Base-by-base conservation (phyloP, 2,113 vertebrate genomes). In the Pomatostomus ruficeps region DNA sequence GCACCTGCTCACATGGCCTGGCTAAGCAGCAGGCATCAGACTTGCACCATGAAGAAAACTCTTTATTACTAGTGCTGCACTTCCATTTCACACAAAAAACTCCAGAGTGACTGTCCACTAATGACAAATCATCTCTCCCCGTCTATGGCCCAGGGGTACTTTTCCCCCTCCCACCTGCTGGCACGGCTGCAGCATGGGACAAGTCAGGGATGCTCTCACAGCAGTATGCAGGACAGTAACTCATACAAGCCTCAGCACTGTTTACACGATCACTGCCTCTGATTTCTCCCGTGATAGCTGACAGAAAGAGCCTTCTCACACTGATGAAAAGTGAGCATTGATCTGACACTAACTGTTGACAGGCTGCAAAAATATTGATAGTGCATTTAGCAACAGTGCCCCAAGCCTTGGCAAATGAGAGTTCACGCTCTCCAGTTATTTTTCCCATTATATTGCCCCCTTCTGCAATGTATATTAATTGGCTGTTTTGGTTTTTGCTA, bases 121-220 rank as follows among this genome's bases (percentile, higher is more conserved):
- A 65, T 3, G 13, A 58, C 25, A 86, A 59, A 87, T 35, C 25
- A 84, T 12, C 28, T 57, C 22, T 21, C 23, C 16, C 14, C 2
- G 0, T 12, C 71, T 58, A 8, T 28, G 10, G 31, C 21, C 35
- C 17, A 23, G 11, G 20, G 46, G 52, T 73, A 25, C 45, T 49
- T 22, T 11, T 19, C 21, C 6, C 6, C 10, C 23, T 12, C 22
- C 46, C 45, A 66, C 22, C 38, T 7, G 3, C 68, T 28, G 78
- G 48, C 31, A 31, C 2, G 0, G 4, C 59, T 55, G 48, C 43
- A 5, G 36, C 0, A 3, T 17, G 48, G 66, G 73, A 78, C 46
- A 40, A 81, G 57, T 21, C 80, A 84, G 80, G 36, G 72, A 52
- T n/a, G 58, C 42, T 89, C 67, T 78, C 76, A 57, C 29, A 91